A percentile compares a stretch with the other conserved stretches of the same genome.
These are phyloP conservation scores for Lasioglossum leucozonium DNA, from an alignment of 2,888 invertebrate genomes.

Conservation along the genomic window DNA sequence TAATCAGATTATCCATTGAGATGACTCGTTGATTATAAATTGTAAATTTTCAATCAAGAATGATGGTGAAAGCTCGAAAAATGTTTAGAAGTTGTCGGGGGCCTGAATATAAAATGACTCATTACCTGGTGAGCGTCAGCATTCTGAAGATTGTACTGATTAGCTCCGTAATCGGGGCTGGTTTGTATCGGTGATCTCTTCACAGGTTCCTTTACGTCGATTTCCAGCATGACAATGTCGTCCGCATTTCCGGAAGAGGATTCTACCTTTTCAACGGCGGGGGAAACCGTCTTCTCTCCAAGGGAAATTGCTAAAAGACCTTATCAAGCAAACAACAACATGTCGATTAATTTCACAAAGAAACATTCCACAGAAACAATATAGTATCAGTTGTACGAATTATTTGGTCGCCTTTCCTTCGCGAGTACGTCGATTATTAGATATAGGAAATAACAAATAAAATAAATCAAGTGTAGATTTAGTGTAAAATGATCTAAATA, in stretches of 20 bases:
- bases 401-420: too few relatives aligned
- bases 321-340: slow-evolving; percentile 37
- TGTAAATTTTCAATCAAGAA: neutral
- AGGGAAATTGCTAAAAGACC: slow-evolving; percentile 81
- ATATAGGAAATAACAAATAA: neutral
- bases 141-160: slow-evolving; percentile 80
- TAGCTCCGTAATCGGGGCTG: slow-evolving; percentile 78
- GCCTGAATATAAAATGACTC: neutral
- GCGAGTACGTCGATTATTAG: neutral
- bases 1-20: neutral
- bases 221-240: slow-evolving; percentile 80
- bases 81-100: neutral
- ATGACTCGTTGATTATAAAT: neutral
- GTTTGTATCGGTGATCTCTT: slow-evolving; percentile 81
- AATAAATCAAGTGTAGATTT: neutral
- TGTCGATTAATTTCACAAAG: neutral
- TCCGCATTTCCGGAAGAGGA: slow-evolving; percentile 70
- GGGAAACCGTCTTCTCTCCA: slow-evolving; percentile 75
- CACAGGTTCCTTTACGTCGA: slow-evolving; percentile 81
- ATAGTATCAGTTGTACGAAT: neutral
- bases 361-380: neutral
- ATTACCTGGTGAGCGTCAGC: slow-evolving; percentile 82
- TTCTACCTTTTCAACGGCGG: slow-evolving; percentile 69
- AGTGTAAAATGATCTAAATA: neutral
- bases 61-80: neutral